Conservation (phyloP, 2,113 vertebrate species). For the Alethe diademata region DNA sequence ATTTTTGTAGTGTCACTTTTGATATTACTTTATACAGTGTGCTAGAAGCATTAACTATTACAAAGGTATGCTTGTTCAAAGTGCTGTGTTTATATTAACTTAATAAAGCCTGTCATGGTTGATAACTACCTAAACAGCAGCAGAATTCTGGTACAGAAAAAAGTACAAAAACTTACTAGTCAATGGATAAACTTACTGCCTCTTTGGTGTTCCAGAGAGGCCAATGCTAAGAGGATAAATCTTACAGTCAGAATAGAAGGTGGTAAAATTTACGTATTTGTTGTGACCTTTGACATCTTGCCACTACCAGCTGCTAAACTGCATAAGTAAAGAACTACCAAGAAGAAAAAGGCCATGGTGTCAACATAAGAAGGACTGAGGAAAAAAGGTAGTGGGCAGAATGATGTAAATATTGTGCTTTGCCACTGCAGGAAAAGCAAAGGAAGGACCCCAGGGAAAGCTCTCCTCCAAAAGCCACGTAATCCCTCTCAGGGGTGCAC, state of each 20-base stretch:
- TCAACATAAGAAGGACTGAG: neutral
- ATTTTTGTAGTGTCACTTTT: neutral
- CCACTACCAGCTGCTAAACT: neutral
- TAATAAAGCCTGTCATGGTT: neutral
- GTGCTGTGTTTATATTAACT: neutral
- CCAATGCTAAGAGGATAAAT: neutral
- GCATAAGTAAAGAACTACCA: neutral
- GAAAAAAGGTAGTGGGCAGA: neutral
- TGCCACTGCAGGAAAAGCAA: neutral
- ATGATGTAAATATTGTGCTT: slow-evolving; percentile 16
- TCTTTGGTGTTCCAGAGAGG: neutral
- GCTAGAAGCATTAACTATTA: neutral
- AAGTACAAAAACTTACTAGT: neutral
- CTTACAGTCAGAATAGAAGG: neutral
- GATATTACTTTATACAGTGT: neutral
- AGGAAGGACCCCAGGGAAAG: neutral
- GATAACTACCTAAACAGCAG: neutral
- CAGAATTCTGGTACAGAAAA: neutral
- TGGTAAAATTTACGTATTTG: neutral
- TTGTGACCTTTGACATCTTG: neutral
- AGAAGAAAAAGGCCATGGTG: neutral
- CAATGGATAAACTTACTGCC: neutral
- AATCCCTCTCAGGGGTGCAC: neutral
- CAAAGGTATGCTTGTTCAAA: neutral
- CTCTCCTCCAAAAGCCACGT: neutral